Evolutionary conservation across 2,797 vertebrate genomes (phyloP).

Genomic region (Galago senegalensis): DNA sequence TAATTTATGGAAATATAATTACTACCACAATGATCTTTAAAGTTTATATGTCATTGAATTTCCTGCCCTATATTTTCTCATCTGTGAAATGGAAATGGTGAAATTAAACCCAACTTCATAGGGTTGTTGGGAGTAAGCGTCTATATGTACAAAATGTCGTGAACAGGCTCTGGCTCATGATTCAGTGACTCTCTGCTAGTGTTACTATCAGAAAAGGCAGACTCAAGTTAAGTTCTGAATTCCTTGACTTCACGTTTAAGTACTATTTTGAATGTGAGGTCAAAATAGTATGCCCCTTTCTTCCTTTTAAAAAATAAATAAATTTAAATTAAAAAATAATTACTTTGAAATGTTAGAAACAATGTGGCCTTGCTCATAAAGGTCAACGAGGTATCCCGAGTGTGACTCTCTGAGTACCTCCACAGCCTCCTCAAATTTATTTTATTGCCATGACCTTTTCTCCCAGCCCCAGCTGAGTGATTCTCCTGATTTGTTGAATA

Average conservation of each 20-base stretch:
- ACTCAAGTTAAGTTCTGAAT: neutral
- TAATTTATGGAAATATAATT: neutral
- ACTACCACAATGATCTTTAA: neutral
- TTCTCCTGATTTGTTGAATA: neutral
- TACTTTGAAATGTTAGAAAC: constrained; percentile 52
- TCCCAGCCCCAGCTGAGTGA: neutral
- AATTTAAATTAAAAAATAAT: neutral
- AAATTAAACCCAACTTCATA: neutral
- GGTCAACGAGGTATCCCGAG: constrained; percentile 20
- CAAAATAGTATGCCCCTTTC: neutral
- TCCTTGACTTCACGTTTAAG: neutral
- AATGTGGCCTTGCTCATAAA: neutral
- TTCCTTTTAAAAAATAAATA: neutral
- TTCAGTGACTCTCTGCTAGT: too few species aligned
- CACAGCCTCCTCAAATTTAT: constrained; percentile 13
- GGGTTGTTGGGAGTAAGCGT: neutral
- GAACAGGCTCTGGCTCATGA: too few species aligned
- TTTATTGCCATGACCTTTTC: constrained; percentile 64
- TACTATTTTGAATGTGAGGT: too few species aligned
- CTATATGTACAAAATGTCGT: neutral
- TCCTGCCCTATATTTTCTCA: neutral
- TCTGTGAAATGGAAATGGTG: neutral
- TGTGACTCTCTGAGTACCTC: neutral
- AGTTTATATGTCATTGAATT: neutral
- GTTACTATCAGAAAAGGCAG: neutral